Evolutionary conservation across 2,888 invertebrate genomes (phyloP), one percentile per base, ranked within the genome.

Genomic region (Drepanosiphum platanoidis): DNA sequence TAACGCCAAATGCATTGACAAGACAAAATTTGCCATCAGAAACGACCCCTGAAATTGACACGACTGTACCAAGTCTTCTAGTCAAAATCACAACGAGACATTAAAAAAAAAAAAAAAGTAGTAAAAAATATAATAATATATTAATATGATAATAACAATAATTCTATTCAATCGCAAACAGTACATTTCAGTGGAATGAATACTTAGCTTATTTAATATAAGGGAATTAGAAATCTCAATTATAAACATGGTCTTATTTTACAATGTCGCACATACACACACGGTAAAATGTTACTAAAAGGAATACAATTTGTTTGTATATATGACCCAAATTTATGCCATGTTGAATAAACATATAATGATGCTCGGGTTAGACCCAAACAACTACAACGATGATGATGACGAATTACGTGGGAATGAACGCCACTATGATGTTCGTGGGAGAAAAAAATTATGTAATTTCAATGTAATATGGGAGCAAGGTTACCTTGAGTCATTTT

Each of bases 381-480:
- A 80, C 58, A 52, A 78, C 32, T 68, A 79, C 68, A 61, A 71
- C 36, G n/a, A 42, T n/a, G 46, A 34, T 36, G 66, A 74, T 39
- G 83, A 66, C 36, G 66, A 46, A 74, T 74, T 46, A 66, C 83
- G 75, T 83, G 83, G 36, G 83, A 66, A 75, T 70, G 13, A 64
- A 66, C 3, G 66, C 72, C 72, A 39, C 3, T 18, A 61, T 46
- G 34, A 75, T 66, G 75, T 66, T 75, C 66, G 27, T 83, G 83
- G 46, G 74, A 75, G 64, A 80, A 66, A 75, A 36, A 83, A 75
- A 83, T 83, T 75, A 83, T 75, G 66, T 68, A 75, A 83, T 83
- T 75, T 75, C 30, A 68, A 83, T 30, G 66, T 52, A 83, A 83
- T 75, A 75, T 27, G 74, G 27, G 66, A 66, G 74, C 83, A 83